These are phyloP conservation scores for Echiichthys vipera DNA, from an alignment of 2,797 vertebrate species.

Conservation along the genomic window DNA sequence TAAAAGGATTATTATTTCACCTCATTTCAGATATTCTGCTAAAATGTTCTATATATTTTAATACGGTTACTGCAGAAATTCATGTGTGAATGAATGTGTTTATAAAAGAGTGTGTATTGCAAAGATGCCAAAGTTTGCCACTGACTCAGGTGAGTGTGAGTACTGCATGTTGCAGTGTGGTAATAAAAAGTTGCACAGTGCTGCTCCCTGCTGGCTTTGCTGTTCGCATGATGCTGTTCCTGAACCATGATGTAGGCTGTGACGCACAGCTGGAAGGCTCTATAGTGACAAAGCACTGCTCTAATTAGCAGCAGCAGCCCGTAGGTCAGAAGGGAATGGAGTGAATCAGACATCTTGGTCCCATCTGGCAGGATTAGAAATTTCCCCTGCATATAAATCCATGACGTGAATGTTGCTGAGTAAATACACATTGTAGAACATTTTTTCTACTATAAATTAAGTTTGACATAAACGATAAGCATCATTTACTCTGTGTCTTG, in stretches of 20 bases:
- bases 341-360: not conserved
- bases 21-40: no score
- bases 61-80: no score
- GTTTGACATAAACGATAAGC: not conserved
- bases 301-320: slow-evolving; percentile 12
- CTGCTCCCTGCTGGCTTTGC: slow-evolving; percentile 67
- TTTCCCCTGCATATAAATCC: not conserved
- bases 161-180: slow-evolving; percentile 1
- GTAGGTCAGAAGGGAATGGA: not conserved
- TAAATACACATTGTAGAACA: not conserved
- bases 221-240: no score
- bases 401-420: no score
- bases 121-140: no score
- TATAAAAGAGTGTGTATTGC: no score
- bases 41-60: no score
- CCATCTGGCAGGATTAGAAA: not conserved
- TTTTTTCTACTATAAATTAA: not conserved
- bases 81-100: not conserved
- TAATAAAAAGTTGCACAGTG: slow-evolving; percentile 23
- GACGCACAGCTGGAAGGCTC: not conserved
- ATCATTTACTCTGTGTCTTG: not conserved
- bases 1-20: no score
- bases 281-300: not conserved
- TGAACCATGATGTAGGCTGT: not conserved
- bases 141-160: no score